Evolutionary conservation across 2,797 vertebrate species (phyloP).

Genomic region (Pantherophis alleghaniensis): DNA sequence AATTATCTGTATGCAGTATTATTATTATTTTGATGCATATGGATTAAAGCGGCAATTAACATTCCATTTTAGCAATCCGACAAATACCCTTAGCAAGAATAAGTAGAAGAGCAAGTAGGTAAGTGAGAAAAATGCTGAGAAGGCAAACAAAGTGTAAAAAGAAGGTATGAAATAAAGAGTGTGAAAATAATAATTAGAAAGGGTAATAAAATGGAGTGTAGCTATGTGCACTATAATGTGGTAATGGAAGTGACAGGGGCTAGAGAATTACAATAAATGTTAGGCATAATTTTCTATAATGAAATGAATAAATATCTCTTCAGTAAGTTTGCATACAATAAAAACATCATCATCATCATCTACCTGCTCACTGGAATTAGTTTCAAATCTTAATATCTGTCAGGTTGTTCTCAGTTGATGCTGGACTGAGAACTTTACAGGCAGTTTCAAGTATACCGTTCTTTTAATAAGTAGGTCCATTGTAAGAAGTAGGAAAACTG

Average conservation of each 20-base stretch:
- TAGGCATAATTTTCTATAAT: background rate
- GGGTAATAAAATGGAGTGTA: conserved; percentile 9
- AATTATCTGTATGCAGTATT: conserved; percentile 3
- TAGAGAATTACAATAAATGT: conserved; percentile 32
- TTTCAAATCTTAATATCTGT: conserved; percentile 20
- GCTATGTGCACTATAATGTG: conserved; percentile 23
- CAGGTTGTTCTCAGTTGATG: background rate
- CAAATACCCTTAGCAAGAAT: background rate
- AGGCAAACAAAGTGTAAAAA: conserved; percentile 30
- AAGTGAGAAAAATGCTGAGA: conserved; percentile 35
- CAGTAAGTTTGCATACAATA: conserved; percentile 22
- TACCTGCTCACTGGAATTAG: background rate
- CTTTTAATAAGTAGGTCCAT: background rate
- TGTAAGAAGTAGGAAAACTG: background rate
- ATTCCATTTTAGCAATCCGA: background rate
- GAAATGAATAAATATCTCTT: background rate
- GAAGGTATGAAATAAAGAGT: conserved; percentile 31
- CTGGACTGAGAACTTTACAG: background rate
- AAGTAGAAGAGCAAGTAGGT: conserved; percentile 23
- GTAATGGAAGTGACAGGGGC: conserved; percentile 27
- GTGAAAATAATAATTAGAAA: conserved; percentile 52
- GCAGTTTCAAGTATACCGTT: background rate
- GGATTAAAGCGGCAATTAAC: conserved; percentile 11
- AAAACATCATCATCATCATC: background rate
- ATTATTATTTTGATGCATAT: conserved; percentile 4